Conservation (phyloP, 2,888 invertebrate species). For the Sympetrum striolatum region DNA sequence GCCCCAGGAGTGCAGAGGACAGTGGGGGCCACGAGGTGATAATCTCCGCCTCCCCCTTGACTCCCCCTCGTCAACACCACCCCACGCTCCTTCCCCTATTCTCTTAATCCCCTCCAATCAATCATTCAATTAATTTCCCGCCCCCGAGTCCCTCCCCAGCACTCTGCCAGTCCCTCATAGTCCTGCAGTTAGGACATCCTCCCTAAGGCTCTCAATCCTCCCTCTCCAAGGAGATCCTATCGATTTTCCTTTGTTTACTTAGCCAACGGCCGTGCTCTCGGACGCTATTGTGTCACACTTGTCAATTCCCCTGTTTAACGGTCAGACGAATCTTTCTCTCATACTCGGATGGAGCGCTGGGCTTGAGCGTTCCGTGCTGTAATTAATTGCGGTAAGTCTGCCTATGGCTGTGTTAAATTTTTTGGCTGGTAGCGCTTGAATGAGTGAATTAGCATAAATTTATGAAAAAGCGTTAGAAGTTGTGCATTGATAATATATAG, state of each 20-base stretch:
- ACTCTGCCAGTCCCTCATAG: background rate
- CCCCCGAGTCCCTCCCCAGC: background rate
- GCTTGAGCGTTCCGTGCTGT: too few species aligned
- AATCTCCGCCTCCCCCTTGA: background rate
- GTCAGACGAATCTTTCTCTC: background rate
- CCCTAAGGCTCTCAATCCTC: background rate
- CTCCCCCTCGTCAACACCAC: background rate
- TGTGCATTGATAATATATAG: too few species aligned
- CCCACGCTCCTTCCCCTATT: background rate
- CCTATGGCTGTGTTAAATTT: too few species aligned
- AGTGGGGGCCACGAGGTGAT: background rate
- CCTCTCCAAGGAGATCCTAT: background rate
- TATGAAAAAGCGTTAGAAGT: too few species aligned
- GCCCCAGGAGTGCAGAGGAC: background rate
- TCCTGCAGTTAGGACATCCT: background rate
- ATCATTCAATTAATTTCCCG: constrained; percentile 40
- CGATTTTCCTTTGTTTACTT: background rate
- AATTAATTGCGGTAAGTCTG: too few species aligned
- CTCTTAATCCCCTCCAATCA: constrained; percentile 37
- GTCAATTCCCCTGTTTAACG: background rate
- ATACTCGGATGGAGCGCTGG: background rate
- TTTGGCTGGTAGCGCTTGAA: too few species aligned
- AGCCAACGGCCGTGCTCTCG: background rate
- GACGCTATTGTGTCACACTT: background rate
- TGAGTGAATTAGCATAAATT: too few species aligned